Evolutionary conservation across 2,888 invertebrate genomes (phyloP), one percentile per base, ranked within the genome.

Genomic region (Diarsia brunnea): DNA sequence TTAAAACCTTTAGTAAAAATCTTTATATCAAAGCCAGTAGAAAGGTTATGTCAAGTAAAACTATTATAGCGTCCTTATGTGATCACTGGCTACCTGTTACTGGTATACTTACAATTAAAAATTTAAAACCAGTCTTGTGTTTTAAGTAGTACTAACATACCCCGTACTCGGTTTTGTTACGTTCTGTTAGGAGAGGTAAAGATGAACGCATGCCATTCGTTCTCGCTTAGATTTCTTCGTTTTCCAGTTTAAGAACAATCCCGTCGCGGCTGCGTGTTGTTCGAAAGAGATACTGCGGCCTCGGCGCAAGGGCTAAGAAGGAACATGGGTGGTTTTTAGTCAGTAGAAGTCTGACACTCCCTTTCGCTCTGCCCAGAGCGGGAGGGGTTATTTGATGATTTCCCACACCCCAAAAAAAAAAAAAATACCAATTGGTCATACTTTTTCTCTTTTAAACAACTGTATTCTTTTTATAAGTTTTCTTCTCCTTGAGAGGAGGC

Each of bases 71-170:
- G 47, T 82, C 47, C 81, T 75, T 45, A 70, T 68, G 72, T 60
- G 58, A 84, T 68, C 27, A 81, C 68, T 73, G 53, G 69, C 81
- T 27, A 82, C 81, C 82, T 76, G 84, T 82, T 84, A 82, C 84
- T 38, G 27, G 27, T 65, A 38, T 16, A 63, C n/a, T 63, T 10
- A 71, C 76, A 82, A 82, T 82, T 82, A 82, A 76, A 79, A 38
- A 55, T 82, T 80, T 73, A 81, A 80, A 84, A 65, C 82, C 69
- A 73, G 38, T 70, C 84, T 76, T 72, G 43, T 45, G 55, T 47
- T 82, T 84, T 66, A 63, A 69, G 81, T 69, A 75, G 70, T n/a
- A 69, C 71, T 84, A 67, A 75, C 75, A 45, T 8, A 64, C 51
- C 21, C 66, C 68, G 60, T 65, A 51, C 31, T 21, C 1, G 27